Conservation (phyloP, 2,797 vertebrate genomes). For the Enteromius trimaculatus region DNA sequence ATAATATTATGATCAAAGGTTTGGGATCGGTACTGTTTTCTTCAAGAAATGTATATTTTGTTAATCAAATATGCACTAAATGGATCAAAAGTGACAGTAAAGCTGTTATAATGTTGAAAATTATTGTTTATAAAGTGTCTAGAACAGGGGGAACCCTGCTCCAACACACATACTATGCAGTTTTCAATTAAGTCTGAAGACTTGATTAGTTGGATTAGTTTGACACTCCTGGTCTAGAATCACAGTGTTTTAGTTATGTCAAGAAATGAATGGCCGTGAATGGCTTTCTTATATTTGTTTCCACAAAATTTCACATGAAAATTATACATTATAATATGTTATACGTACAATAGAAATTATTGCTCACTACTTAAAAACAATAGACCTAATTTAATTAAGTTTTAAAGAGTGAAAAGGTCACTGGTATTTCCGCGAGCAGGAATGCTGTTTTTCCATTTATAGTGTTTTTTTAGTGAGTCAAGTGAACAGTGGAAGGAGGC, state of each 20-base stretch:
- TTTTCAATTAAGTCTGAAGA: too few species aligned
- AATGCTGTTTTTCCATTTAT: constrained; percentile 18
- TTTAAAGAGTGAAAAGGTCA: constrained; percentile 13
- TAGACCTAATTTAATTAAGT: neutral
- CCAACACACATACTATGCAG: too few species aligned
- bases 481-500: neutral
- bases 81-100: too few species aligned
- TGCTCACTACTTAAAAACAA: neutral
- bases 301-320: neutral
- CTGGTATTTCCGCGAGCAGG: neutral
- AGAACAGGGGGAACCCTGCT: too few species aligned
- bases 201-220: too few species aligned
- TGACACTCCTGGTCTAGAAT: neutral
- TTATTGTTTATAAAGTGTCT: too few species aligned
- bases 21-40: neutral
- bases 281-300: neutral
- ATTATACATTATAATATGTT: too few species aligned
- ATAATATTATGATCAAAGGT: neutral
- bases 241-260: neutral
- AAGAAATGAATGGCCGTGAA: neutral
- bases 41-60: too few species aligned
- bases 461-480: neutral
- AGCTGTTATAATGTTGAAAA: neutral
- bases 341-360: too few species aligned
- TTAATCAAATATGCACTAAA: too few species aligned